Evolutionary conservation across 2,888 invertebrate genomes (phyloP), one percentile per base, ranked within the genome.

Genomic region (Cancer borealis): DNA sequence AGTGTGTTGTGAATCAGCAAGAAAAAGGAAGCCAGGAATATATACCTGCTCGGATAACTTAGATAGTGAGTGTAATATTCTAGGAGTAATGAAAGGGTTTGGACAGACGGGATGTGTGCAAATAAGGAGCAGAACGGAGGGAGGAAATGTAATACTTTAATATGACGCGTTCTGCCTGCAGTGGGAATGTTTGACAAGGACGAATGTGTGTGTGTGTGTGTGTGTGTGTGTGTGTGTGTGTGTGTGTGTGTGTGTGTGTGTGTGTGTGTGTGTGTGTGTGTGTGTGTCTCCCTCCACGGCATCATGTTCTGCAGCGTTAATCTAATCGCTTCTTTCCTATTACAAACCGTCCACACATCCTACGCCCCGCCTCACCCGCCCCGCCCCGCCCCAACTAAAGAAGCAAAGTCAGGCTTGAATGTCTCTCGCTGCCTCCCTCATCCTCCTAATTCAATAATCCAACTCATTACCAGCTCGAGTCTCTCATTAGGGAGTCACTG

Each of bases 401-500:
- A 60, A 60, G 60, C 60, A 60, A 21, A 60, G 60, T 60, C 60
- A 60, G 60, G 60, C 3, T 21, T 60, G 60, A 60, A 60, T 60
- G 60, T 60, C 60, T 60, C 60, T 21, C 73, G 26, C 73, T 60
- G n/a, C 73, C 73, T 26, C n/a, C 73, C 26, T 79, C 73, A 79
- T 79, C 73, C 73, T 79, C 73, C 73, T 79, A 79, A 79, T 79
- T 79, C 73, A 79, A 79, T 79, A 79, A n/a, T 79, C 73, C n/a
- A 79, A 79, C 73, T 79, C 73, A 79, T 79, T 79, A 79, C 26
- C 73, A 26, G 73, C 73, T 79, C 73, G 73, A 79, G 73, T 26
- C 73, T 79, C 73, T 79, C 73, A 79, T 79, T 79, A 79, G 73
- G 73, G 73, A 79, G n/a, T 79, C 73, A 79, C 73, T n/a, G 73